A percentile compares a stretch with the other conserved stretches of the same genome.
These are phyloP conservation scores for Motacilla tschutschensis DNA, from an alignment of 2,113 vertebrate species.

Conservation along the genomic window DNA sequence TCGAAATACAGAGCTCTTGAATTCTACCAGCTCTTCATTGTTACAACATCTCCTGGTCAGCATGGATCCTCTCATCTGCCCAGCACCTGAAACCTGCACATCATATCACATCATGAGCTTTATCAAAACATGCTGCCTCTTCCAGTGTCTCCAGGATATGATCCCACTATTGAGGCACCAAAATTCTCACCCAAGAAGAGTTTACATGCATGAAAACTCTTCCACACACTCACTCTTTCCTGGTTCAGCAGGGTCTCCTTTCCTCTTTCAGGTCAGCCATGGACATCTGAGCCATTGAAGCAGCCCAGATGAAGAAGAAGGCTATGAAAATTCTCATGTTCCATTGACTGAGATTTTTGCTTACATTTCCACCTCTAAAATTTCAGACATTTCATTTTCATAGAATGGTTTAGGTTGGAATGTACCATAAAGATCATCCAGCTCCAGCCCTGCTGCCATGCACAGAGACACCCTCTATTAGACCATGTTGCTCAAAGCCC, in stretches of 20 bases:
- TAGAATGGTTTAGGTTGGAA: neutral
- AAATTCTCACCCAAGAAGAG: neutral
- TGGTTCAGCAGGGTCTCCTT: neutral
- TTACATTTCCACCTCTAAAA: neutral
- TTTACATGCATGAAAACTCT: neutral
- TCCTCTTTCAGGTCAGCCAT: neutral
- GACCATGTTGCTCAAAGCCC: neutral
- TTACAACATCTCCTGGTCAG: neutral
- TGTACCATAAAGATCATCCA: neutral
- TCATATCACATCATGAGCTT: rapidly evolving
- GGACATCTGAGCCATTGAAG: neutral
- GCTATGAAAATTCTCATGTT: rapidly evolving
- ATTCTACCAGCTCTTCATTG: neutral
- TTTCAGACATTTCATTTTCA: neutral
- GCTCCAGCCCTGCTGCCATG: neutral
- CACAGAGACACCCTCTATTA: neutral
- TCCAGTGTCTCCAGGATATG: neutral
- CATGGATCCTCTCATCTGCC: neutral
- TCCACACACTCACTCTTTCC: neutral
- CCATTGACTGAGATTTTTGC: neutral
- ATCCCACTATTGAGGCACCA: neutral
- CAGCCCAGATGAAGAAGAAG: neutral
- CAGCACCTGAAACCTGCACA: neutral
- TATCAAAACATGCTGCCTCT: neutral
- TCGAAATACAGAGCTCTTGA: neutral